Evolutionary conservation across 2,888 invertebrate genomes (phyloP).

Genomic region (Protonemura montana): DNA sequence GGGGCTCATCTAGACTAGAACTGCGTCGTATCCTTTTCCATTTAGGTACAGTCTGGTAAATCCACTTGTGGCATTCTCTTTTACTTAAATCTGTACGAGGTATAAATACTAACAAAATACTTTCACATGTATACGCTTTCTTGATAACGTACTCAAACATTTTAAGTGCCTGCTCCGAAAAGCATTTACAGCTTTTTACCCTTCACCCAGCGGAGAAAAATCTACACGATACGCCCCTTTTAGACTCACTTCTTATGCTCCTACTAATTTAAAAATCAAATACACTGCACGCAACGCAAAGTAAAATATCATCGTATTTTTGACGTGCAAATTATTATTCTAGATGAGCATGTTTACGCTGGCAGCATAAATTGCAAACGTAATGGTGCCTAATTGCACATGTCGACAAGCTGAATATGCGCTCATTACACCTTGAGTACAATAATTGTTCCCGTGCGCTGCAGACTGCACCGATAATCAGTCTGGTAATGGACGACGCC

Average conservation of each 20-base stretch:
- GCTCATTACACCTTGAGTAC: slow-evolving; percentile 24
- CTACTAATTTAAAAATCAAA: too few species aligned
- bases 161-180: too few species aligned
- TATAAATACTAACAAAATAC: not conserved
- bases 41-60: not conserved
- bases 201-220: too few species aligned
- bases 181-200: too few species aligned
- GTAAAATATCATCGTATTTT: too few species aligned
- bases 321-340: not conserved
- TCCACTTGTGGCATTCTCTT: not conserved
- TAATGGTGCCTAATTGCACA: slow-evolving; percentile 21
- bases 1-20: not conserved
- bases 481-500: too few species aligned
- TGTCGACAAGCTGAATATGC: slow-evolving; percentile 16
- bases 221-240: too few species aligned
- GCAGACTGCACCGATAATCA: not conserved
- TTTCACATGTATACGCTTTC: too few species aligned
- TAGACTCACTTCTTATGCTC: too few species aligned
- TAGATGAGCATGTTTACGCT: not conserved
- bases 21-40: not conserved
- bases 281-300: too few species aligned
- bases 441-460: slow-evolving; percentile 13
- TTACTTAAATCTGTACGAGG: not conserved
- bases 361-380: not conserved
- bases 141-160: too few species aligned